Conservation (phyloP, 2,888 invertebrate genomes). For the Salticus scenicus region DNA sequence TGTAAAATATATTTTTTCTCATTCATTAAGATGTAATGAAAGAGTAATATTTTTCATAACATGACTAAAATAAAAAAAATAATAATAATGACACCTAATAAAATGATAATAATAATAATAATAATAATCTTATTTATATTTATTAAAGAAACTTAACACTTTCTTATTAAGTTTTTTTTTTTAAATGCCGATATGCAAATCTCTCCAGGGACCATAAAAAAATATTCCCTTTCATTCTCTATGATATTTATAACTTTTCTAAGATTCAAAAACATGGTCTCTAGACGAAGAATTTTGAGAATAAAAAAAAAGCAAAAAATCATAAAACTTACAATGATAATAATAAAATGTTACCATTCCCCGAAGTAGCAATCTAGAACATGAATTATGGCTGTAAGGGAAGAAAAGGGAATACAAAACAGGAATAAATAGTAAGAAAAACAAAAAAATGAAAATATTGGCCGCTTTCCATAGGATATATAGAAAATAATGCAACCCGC, state of each 20-base stretch:
- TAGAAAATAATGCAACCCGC: slow-evolving; percentile 59
- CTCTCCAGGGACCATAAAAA: background rate
- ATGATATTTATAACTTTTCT: background rate
- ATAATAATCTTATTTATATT: no score
- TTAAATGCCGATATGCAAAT: background rate
- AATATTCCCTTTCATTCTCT: background rate
- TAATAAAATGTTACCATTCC: slow-evolving; percentile 7
- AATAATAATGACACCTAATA: no score
- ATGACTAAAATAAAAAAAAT: no score
- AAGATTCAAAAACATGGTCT: background rate
- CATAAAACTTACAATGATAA: slow-evolving; percentile 1
- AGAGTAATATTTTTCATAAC: no score
- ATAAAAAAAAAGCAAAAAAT: background rate
- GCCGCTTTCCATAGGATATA: slow-evolving; percentile 56
- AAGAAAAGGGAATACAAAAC: slow-evolving; percentile 43
- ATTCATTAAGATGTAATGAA: no score
- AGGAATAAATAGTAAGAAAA: slow-evolving; percentile 25
- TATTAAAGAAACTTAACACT: no score
- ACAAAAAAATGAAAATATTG: slow-evolving; percentile 59
- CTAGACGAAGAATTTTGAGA: background rate
- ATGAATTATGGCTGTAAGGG: slow-evolving; percentile 42
- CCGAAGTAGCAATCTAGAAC: slow-evolving; percentile 41
- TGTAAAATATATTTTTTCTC: no score
- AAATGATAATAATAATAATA: no score
- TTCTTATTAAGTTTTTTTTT: background rate